Conservation (phyloP, 1,140 invertebrate genomes). For the Drosophila santomea region DNA sequence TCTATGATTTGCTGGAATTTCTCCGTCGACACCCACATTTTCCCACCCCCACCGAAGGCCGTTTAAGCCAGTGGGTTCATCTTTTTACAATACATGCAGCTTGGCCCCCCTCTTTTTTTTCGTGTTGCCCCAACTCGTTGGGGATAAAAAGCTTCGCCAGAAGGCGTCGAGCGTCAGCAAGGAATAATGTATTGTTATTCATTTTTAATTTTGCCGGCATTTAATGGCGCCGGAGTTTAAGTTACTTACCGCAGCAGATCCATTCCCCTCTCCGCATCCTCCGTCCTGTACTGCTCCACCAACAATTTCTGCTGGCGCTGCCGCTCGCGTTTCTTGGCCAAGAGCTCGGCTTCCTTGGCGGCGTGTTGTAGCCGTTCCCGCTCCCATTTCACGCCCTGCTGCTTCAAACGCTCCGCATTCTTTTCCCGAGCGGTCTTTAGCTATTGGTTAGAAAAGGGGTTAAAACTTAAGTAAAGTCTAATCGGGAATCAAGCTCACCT, state of each 20-base stretch:
- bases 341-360: constrained; percentile 68
- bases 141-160: constrained; percentile 41
- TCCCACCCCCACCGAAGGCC: constrained; percentile 1
- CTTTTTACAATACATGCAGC: constrained; percentile 42
- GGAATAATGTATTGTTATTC: constrained; percentile 43
- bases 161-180: constrained; percentile 26
- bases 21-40: background rate
- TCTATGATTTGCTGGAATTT: background rate
- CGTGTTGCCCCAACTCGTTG: background rate
- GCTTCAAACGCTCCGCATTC: constrained; percentile 77
- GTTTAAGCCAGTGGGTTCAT: constrained; percentile 44
- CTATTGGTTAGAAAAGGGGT: constrained; percentile 17
- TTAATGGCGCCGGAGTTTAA: constrained; percentile 8
- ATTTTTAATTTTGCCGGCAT: constrained; percentile 31
- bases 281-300: constrained; percentile 70
- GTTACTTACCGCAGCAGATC: constrained; percentile 75
- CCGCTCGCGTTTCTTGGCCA: constrained; percentile 63
- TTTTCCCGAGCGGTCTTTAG: constrained; percentile 81
- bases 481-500: constrained; percentile 74
- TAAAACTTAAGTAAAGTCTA: background rate
- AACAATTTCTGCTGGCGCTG: constrained; percentile 68
- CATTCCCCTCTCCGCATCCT: constrained; percentile 77
- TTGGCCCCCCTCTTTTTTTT: background rate
- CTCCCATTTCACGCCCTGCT: constrained; percentile 82
- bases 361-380: constrained; percentile 74